phyloP scores from a whole-genome alignment of 2,888 invertebrate genomes.

The Mystacides longicornis region DNA sequence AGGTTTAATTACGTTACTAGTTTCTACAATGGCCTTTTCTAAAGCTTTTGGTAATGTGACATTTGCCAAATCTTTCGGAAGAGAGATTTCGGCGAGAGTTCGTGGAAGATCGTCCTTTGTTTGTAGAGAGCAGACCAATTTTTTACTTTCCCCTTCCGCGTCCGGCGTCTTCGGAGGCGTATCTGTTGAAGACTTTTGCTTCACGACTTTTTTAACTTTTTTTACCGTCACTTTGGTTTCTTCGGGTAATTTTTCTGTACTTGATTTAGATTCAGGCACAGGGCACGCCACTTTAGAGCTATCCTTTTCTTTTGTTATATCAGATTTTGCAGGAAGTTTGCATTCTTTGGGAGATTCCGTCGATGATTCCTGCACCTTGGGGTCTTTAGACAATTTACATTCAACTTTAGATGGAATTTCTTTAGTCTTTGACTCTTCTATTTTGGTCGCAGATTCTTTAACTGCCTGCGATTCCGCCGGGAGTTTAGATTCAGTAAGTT shows the following conservation, averaged over 20 bases:
- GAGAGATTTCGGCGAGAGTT: conserved; percentile 7
- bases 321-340: conserved; percentile 20
- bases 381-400: background rate
- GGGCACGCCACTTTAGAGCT: conserved; percentile 3
- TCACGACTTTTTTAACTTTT: conserved; percentile 8
- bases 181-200: background rate
- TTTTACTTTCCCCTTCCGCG: conserved; percentile 5
- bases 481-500: conserved; percentile 6
- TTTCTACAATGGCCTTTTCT: conserved; percentile 19
- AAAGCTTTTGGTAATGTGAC: conserved; percentile 21
- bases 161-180: conserved; percentile 9
- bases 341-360: background rate
- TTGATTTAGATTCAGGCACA: conserved; percentile 4
- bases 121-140: conserved; percentile 12
- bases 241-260: background rate
- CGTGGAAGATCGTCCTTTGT: conserved; percentile 7
- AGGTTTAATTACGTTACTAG: conserved; percentile 13
- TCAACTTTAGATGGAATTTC: background rate
- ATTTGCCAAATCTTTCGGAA: conserved; percentile 11
- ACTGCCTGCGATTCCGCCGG: background rate
- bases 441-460: background rate
- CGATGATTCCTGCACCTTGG: background rate
- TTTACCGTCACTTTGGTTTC: background rate
- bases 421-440: background rate
- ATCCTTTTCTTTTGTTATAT: conserved; percentile 29